phyloP scores from a whole-genome alignment of 2,797 vertebrate genomes.

The Mormyrops boulengeri region DNA sequence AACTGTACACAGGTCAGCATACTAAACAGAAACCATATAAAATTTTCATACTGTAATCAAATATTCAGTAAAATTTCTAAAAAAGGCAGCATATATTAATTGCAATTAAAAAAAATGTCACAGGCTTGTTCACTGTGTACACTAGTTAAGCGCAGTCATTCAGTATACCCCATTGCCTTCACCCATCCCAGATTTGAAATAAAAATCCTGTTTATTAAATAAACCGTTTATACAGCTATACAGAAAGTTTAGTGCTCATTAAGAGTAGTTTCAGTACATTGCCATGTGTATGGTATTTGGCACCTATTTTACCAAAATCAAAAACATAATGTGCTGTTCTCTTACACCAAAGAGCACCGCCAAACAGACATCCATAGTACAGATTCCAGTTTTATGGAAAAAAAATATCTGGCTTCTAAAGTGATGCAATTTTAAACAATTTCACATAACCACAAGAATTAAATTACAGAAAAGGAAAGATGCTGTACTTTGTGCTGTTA shows the following conservation, averaged over 20 bases:
- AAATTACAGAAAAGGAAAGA: conserved; percentile 18
- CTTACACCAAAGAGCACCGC: conserved; percentile 24
- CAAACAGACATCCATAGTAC: conserved; percentile 25
- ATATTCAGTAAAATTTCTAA: not conserved
- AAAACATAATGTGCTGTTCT: conserved; percentile 22
- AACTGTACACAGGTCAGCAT: not conserved
- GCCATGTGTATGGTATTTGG: conserved; percentile 24
- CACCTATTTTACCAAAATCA: conserved; percentile 6
- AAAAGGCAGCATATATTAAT: not conserved
- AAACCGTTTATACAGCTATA: conserved; percentile 39
- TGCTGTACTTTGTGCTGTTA: conserved; percentile 24
- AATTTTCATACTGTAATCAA: conserved; percentile 9
- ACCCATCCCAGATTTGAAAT: conserved; percentile 17
- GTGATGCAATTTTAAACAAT: conserved; percentile 4
- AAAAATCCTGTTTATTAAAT: conserved; percentile 28
- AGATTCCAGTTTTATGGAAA: not conserved
- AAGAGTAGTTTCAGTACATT: conserved; percentile 31
- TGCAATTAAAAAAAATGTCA: not conserved
- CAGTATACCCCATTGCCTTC: not conserved
- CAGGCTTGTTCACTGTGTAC: conserved; percentile 1
- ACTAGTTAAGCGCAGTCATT: conserved; percentile 8
- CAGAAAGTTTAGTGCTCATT: conserved; percentile 20
- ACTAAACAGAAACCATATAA: not conserved
- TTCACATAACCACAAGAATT: not conserved
- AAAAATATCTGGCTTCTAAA: not conserved